phyloP scores from a whole-genome alignment of 2,888 invertebrate species.

The Teleogryllus oceanicus region DNA sequence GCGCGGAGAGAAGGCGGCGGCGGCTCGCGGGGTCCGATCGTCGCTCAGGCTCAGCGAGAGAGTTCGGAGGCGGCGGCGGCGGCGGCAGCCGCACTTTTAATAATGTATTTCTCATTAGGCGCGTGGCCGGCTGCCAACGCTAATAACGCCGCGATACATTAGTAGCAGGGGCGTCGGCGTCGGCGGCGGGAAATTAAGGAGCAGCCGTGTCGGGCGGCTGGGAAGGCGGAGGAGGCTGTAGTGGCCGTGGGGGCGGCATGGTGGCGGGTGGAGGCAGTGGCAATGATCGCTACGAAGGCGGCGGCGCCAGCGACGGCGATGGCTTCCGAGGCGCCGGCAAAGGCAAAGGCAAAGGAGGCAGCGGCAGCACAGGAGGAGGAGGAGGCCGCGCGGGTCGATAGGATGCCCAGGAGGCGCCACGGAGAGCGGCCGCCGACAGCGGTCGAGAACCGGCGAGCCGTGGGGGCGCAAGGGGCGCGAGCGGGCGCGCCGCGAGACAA shows the following conservation, averaged over 20 bases:
- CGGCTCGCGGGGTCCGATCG: neutral
- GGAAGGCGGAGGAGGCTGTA: neutral
- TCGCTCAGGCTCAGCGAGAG: neutral
- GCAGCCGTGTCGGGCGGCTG: neutral
- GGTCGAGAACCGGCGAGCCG: neutral
- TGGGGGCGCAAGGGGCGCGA: neutral
- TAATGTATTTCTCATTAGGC: constrained; percentile 18
- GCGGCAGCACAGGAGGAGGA: neutral
- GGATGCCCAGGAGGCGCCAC: constrained; percentile 3
- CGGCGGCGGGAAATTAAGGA: constrained; percentile 6
- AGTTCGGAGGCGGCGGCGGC: neutral
- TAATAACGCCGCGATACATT: constrained; percentile 18
- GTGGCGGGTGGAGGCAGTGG: neutral
- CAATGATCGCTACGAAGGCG: neutral
- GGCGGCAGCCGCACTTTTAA: constrained; percentile 1
- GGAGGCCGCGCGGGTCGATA: neutral
- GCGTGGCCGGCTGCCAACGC: constrained; percentile 9
- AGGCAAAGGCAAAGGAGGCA: neutral
- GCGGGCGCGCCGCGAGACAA: neutral
- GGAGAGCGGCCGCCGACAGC: no score
- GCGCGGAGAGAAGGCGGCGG: neutral
- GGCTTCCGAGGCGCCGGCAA: neutral
- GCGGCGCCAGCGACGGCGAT: neutral
- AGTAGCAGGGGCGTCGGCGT: neutral
- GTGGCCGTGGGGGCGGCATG: neutral